phyloP scores from a whole-genome alignment of 2,113 vertebrate genomes.

The Heloderma charlesbogerti region DNA sequence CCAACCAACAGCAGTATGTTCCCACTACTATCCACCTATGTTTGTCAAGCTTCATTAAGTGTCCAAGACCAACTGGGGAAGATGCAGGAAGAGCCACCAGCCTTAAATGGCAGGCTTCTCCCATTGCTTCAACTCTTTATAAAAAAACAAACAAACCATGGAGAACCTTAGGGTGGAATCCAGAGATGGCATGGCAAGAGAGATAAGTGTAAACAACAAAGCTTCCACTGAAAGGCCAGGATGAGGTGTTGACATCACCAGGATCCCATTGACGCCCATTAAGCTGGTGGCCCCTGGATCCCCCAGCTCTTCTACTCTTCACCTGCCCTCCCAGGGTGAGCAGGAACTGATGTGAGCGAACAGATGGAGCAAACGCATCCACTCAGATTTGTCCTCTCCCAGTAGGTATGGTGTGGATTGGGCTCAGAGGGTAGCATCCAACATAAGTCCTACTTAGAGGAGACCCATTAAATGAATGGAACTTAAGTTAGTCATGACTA shows the following conservation, averaged over 20 bases:
- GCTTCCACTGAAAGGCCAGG: background rate
- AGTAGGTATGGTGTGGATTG: background rate
- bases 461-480: too few relatives aligned
- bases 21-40: background rate
- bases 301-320: background rate
- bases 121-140: background rate
- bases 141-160: background rate
- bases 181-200: background rate
- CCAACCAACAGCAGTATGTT: background rate
- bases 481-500: too few relatives aligned
- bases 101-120: background rate
- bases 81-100: background rate
- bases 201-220: background rate
- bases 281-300: background rate
- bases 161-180: background rate
- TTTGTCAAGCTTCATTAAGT: background rate
- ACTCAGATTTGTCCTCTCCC: background rate
- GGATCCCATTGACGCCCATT: background rate
- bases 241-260: background rate
- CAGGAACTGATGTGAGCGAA: background rate
- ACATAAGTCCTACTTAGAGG: too few relatives aligned
- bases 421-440: background rate
- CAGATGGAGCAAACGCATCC: background rate
- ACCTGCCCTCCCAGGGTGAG: background rate
- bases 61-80: background rate